A percentile compares a stretch with the other conserved stretches of the same genome.
phyloP scores from a whole-genome alignment of 2,113 vertebrate species.

The Peromyscus leucopus region DNA sequence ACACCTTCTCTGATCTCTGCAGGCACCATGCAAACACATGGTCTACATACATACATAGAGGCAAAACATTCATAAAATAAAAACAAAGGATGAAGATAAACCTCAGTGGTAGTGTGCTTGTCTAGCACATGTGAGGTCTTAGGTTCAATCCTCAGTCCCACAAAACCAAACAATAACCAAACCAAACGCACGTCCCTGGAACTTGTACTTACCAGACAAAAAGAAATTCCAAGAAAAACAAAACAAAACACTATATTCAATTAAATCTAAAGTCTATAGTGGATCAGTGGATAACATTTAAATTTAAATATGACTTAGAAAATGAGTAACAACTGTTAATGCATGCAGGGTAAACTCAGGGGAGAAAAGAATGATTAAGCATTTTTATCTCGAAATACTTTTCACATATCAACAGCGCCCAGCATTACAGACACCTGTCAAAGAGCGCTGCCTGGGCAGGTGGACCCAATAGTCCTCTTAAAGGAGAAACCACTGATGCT shows the following conservation, averaged over 20 bases:
- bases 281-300: neutral
- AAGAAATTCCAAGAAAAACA: conserved; percentile 53
- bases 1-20: neutral
- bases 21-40: neutral
- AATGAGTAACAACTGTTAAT: neutral
- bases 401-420: neutral
- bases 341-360: neutral
- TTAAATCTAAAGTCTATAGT: neutral
- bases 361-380: neutral
- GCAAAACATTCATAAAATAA: neutral
- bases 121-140: neutral
- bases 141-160: neutral
- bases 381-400: neutral
- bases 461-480: neutral
- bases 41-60: neutral
- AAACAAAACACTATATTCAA: neutral
- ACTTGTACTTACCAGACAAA: conserved; percentile 32
- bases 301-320: conserved; percentile 8
- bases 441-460: neutral
- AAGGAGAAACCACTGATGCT: neutral
- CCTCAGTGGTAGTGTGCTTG: neutral
- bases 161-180: neutral
- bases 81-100: neutral
- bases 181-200: neutral
- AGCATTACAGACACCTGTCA: neutral